Conservation (phyloP, 30 jellyfish, hydroid and myxozoan species). For the Cassiopea andromeda region DNA sequence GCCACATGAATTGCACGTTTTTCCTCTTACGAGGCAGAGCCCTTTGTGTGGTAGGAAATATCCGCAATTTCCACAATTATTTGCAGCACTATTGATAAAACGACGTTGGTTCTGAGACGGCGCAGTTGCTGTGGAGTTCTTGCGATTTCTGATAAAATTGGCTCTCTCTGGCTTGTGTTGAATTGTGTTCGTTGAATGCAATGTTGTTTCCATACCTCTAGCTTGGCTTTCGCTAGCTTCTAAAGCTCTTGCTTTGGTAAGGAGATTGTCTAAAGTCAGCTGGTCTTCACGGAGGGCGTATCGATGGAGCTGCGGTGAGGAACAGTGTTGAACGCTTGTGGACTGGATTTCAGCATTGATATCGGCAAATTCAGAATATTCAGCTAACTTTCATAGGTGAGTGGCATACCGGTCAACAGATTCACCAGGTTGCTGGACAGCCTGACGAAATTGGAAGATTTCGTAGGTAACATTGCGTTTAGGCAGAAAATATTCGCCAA, state of each 20-base stretch:
- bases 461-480: conserved; percentile 16
- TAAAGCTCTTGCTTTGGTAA: background rate
- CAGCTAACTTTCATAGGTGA: background rate
- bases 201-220: background rate
- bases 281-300: background rate
- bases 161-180: background rate
- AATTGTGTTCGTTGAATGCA: background rate
- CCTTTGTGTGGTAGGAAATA: background rate
- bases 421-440: background rate
- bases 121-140: background rate
- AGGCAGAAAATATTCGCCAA: conserved; percentile 1
- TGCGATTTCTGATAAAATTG: background rate
- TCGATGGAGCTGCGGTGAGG: background rate
- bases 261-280: background rate
- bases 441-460: conserved; percentile 4
- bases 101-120: background rate
- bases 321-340: background rate
- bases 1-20: background rate
- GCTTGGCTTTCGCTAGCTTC: conserved; percentile 10
- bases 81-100: background rate
- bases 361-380: background rate
- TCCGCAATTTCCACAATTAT: background rate
- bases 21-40: background rate
- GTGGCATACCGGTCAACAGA: background rate
- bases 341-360: background rate